phyloP scores from a whole-genome alignment of 2,888 invertebrate species.

The Monoplex corrugatus region DNA sequence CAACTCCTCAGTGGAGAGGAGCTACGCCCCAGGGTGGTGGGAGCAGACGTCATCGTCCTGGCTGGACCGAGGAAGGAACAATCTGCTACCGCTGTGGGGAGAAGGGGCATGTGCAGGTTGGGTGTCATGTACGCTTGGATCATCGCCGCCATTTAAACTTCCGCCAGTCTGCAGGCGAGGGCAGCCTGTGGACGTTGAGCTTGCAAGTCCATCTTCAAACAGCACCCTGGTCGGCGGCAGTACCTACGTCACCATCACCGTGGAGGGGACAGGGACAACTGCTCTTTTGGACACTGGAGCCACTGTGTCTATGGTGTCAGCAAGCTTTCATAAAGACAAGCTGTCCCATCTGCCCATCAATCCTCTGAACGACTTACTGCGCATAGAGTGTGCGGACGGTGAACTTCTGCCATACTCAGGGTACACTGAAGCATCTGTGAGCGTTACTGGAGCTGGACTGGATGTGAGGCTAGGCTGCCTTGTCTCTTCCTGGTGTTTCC shows the following conservation, averaged over 20 bases:
- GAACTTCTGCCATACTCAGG: conserved; percentile 14
- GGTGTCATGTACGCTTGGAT: no score
- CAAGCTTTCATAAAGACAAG: background rate
- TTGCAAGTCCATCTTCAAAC: background rate
- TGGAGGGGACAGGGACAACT: background rate
- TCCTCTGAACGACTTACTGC: conserved; percentile 3
- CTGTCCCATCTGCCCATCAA: conserved; percentile 26
- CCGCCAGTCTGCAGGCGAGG: background rate
- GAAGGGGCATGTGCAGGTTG: no score
- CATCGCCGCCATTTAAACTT: background rate
- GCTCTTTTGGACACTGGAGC: conserved; percentile 40
- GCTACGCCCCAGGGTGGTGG: no score
- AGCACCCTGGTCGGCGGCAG: conserved; percentile 26
- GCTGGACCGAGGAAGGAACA: no score
- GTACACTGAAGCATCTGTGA: conserved; percentile 25
- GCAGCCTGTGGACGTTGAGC: background rate
- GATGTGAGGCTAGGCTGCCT: background rate
- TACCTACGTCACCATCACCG: background rate
- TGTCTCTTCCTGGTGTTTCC: conserved; percentile 35
- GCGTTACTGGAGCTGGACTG: background rate
- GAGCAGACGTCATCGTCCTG: no score
- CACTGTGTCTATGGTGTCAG: conserved; percentile 16
- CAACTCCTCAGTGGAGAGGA: no score
- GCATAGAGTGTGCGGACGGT: conserved; percentile 31
- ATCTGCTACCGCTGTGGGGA: no score